Evolutionary conservation across 2,888 invertebrate genomes (phyloP), one percentile per base, ranked within the genome.

Genomic region (Trypoxylon attenuatum): DNA sequence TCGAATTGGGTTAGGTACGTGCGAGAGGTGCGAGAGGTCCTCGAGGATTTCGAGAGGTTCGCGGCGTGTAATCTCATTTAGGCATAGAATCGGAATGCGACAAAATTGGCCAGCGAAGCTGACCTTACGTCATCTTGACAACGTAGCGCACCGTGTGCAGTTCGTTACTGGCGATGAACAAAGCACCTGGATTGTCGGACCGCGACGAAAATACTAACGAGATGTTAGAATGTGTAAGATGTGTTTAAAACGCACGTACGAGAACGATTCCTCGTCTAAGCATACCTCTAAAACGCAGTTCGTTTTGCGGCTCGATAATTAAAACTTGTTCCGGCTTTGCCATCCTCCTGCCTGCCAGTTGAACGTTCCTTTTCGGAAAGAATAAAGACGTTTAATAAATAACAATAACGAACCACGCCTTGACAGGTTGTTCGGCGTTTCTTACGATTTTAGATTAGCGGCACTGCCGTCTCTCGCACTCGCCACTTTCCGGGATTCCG

Each of bases 261-360:
- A 62, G 42, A 46, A 71, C 59, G 61, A 70, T 46, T 63, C 13
- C 53, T 61, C 65, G 62, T 58, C 68, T 51, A 23, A 60, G 88
- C 93, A 92, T 90, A 96, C 96, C 96, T 91, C 92, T 91, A 89
- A 96, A 96, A 90, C 93, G 94, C 83, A 96, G 91, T 89, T 96
- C 96, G 89, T 91, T 91, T 89, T 93, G 92, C 81, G 96, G 96
- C 85, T 96, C 94, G 91, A 96, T 94, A 87, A 91, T 90, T 88
- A 96, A 90, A 87, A 95, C 91, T 88, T 94, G 94, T 87, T 94
- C 94, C 82, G 91, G 91, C 87, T 91, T 92, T 85, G 90, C 90
- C 91, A 91, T 91, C 88, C 86, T 89, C 67, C 33, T 53, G n/a
- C n/a, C n/a, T 62, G 52, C 50, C 66, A 53, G 54, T 56, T 47